These are phyloP conservation scores for Tetranychus urticae DNA, from an alignment of 1,140 invertebrate genomes.

Conservation along the genomic window DNA sequence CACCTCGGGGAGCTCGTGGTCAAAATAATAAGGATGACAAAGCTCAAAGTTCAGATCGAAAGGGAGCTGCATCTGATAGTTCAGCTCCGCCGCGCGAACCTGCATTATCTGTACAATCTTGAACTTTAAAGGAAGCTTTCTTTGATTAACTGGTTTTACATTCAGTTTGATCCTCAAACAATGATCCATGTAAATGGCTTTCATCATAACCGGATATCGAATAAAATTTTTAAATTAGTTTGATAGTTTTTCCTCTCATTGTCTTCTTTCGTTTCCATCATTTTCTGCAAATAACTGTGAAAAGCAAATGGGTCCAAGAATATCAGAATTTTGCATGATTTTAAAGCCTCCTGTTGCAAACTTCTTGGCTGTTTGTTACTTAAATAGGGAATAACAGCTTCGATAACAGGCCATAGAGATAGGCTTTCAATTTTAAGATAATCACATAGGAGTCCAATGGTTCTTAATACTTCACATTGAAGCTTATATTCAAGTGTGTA, in stretches of 20 bases:
- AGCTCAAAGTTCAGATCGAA: too few species aligned
- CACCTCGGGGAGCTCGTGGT: constrained; percentile 2
- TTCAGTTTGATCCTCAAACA: too few species aligned
- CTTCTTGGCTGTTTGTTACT: neutral
- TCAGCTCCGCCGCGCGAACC: too few species aligned
- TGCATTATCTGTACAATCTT: too few species aligned
- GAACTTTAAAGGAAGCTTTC: too few species aligned
- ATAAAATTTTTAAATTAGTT: neutral
- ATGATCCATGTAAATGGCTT: too few species aligned
- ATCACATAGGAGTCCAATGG: neutral
- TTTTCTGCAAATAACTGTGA: neutral
- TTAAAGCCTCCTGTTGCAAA: neutral
- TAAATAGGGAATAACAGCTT: neutral
- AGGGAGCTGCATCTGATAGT: too few species aligned
- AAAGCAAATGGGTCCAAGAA: neutral
- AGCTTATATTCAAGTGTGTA: constrained; percentile 4
- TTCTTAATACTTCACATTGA: constrained; percentile 3
- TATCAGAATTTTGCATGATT: neutral
- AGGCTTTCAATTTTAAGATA: neutral
- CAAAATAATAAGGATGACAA: too few species aligned
- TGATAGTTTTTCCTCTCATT: neutral
- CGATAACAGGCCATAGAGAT: constrained; percentile 4
- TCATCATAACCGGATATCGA: neutral
- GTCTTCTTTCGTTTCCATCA: neutral
- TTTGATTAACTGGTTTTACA: too few species aligned